Evolutionary conservation across 2,113 vertebrate species (phyloP), one percentile per base, ranked within the genome.

Genomic region (Vidua macroura): DNA sequence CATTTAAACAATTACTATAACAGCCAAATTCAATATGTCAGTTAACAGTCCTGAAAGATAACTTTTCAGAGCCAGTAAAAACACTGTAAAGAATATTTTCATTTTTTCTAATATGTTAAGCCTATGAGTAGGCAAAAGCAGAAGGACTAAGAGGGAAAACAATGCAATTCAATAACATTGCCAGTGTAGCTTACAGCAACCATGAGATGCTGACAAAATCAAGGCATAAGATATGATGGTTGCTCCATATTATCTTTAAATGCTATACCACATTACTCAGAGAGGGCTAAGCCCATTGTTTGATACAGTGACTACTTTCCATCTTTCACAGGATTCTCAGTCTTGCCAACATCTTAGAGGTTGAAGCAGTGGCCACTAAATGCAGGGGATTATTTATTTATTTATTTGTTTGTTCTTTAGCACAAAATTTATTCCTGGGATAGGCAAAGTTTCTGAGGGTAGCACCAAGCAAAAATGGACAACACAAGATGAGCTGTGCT

Each of bases 1-100:
- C 91, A 97, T 96, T 98, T 98, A 97, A 98, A 97, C 97, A 97
- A 97, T 98, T 97, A 97, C 95, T 43, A 28, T 90, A 90, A 97
- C 95, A 96, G 90, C 88, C 64, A 90, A 94, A 96, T 96, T 94
- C 96, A 96, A 95, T 97, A 79, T 94, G 98, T 97, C 96, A 90
- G 86, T 97, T 96, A 96, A 83, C 46, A 33, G 13, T 72, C 60
- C 69, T 78, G 56, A 49, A 82, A 59, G 49, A 92, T 93, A 96
- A 91, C 78, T 78, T 96, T 87, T 82, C 78, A 62, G 43, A 94
- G 67, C 68, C 33, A 89, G 68, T 48, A 93, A 83, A 94, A 95
- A 76, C 23, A 56, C 62, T 6, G 15, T 83, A 86, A 88, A 64
- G 37, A 87, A 80, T 23, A 88, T 93, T 66, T 85, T 33, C 9